These are phyloP conservation scores for Copsychus sechellarum DNA, from an alignment of 2,113 vertebrate species.

Conservation along the genomic window DNA sequence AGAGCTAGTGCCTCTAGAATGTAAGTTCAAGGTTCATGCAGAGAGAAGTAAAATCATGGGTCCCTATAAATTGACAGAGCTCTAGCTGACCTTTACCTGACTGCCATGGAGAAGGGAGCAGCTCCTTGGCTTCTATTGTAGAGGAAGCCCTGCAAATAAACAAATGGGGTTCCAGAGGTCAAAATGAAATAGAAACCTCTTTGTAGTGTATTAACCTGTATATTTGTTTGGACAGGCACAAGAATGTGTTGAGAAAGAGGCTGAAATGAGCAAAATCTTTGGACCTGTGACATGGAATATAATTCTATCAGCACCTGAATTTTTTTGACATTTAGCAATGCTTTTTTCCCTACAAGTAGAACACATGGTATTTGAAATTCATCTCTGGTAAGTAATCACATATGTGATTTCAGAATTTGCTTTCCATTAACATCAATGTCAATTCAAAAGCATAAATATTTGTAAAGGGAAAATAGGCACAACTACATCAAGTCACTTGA, in stretches of 20 bases:
- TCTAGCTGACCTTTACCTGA: neutral
- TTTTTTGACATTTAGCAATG: neutral
- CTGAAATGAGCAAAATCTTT: neutral
- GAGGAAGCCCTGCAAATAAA: neutral
- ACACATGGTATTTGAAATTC: neutral
- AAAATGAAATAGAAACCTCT: neutral
- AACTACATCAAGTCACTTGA: neutral
- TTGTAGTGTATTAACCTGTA: neutral
- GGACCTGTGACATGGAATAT: neutral
- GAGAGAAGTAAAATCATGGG: neutral
- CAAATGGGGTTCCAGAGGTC: neutral
- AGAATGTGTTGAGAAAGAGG: neutral
- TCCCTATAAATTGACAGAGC: neutral
- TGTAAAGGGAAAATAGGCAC: neutral
- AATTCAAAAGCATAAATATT: neutral
- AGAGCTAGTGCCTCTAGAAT: neutral
- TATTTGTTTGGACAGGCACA: neutral
- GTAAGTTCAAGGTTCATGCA: neutral
- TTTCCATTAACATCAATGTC: constrained; percentile 24
- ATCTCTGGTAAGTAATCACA: neutral
- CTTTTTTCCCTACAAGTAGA: neutral
- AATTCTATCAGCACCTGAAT: neutral
- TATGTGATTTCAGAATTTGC: neutral
- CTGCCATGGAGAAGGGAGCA: neutral
- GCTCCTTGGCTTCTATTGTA: neutral